These are phyloP conservation scores for Drosophila orena DNA, from an alignment of 1,140 invertebrate species.

Conservation along the genomic window DNA sequence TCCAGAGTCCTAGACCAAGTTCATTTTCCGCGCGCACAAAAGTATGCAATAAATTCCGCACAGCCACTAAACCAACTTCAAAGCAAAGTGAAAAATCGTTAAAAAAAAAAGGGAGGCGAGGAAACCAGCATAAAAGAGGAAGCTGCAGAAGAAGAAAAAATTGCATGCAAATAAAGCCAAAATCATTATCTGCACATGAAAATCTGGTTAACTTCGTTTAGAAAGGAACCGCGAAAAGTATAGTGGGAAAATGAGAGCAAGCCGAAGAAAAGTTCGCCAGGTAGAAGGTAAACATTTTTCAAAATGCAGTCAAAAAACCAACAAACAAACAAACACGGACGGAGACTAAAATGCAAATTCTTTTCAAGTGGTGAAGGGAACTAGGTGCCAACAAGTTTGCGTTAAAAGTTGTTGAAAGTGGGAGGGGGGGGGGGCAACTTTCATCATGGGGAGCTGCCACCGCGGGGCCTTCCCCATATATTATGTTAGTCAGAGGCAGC, in stretches of 20 bases:
- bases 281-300: slow-evolving; percentile 65
- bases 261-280: slow-evolving; percentile 29
- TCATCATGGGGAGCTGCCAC: slow-evolving; percentile 27
- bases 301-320: slow-evolving; percentile 74
- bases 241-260: not conserved
- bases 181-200: slow-evolving; percentile 76
- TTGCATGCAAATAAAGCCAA: slow-evolving; percentile 73
- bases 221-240: slow-evolving; percentile 21
- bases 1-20: slow-evolving; percentile 24
- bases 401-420: slow-evolving; percentile 73
- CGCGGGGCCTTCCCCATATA: slow-evolving; percentile 45
- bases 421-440: slow-evolving; percentile 54
- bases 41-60: slow-evolving; percentile 53
- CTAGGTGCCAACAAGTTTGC: slow-evolving; percentile 75
- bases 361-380: slow-evolving; percentile 55
- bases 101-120: not conserved
- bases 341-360: slow-evolving; percentile 62
- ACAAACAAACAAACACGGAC: slow-evolving; percentile 52
- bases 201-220: slow-evolving; percentile 79
- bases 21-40: slow-evolving; percentile 47
- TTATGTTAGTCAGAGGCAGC: slow-evolving; percentile 73
- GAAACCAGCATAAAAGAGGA: slow-evolving; percentile 20
- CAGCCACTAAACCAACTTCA: slow-evolving; percentile 40
- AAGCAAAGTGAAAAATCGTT: slow-evolving; percentile 28
- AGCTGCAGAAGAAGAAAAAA: slow-evolving; percentile 15